Base-by-base conservation (phyloP, 2,888 invertebrate species). In the Cetonia aurata region DNA sequence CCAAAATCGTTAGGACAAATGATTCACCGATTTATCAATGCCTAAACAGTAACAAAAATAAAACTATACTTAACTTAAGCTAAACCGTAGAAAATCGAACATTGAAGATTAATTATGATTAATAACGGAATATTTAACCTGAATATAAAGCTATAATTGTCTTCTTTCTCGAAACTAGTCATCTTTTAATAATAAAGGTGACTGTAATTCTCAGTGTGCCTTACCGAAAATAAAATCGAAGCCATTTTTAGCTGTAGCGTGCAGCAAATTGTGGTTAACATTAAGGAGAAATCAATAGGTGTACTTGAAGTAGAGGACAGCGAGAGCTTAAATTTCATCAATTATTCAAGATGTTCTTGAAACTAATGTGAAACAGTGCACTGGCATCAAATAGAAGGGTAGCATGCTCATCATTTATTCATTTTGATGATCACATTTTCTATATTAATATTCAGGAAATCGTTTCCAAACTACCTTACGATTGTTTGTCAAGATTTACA, bases 311-410 rank as follows among this genome's bases (percentile, higher is more conserved):
- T 2, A 12, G 25, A 52, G 25, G 52, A 17, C 17, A 52, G 52
- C 1, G 25, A 3, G 25, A n/a, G 52, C 19, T 52, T 25, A 25
- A 52, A 17, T 52, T n/a, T 25, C 52, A 52, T 52, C 25, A 17
- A 9, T 52, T 25, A 52, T 52, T 19, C 52, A 52, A 9, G 19
- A 25, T 10, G 17, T 52, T 52, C 52, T 19, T 25, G 19, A 17
- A 52, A 52, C 19, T 52, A 17, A 52, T 25, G 52, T 19, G 52
- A 25, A 52, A 52, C 52, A 25, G 13, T 52, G 13, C 48, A n/a
- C 37, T 1, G 48, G 6, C 48, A 15, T 48, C 6, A 12, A 48
- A 48, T 17, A 48, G 17, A 52, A 52, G 25, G 6, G 37, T 37
- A 37, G 37, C 37, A 8, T 37, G 37, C 8, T 37, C 17, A 52